Evolutionary conservation across 2,888 invertebrate species (phyloP).

Genomic region (Erynnis tages): DNA sequence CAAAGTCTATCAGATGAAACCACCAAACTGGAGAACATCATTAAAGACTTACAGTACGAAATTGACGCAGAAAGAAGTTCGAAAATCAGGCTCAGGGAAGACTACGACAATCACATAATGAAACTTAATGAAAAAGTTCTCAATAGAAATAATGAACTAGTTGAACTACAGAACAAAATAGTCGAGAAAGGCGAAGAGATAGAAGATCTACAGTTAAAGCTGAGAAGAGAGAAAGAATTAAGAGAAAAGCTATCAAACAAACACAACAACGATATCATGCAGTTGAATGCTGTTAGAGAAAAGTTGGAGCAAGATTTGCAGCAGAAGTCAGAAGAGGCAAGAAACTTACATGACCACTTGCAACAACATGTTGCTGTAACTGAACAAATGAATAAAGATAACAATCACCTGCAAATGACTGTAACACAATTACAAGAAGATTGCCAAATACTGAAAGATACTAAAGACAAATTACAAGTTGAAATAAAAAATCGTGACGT

Average conservation of each 20-base stretch:
- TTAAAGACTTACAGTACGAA: conserved; percentile 50
- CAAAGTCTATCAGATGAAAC: conserved; percentile 60
- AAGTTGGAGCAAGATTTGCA: conserved; percentile 44
- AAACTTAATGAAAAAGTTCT: conserved; percentile 65
- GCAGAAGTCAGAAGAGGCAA: conserved; percentile 45
- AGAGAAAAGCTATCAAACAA: conserved; percentile 45
- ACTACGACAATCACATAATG: conserved; percentile 62
- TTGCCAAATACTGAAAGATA: conserved; percentile 43
- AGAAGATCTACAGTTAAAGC: conserved; percentile 51
- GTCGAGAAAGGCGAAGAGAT: conserved; percentile 60
- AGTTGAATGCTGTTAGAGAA: conserved; percentile 41
- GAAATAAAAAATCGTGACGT: conserved; percentile 47
- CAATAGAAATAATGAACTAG: conserved; percentile 67
- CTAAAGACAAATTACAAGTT: conserved; percentile 42
- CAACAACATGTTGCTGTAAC: conserved; percentile 36
- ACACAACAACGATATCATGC: conserved; percentile 44
- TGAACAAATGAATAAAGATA: conserved; percentile 47
- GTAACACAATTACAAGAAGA: conserved; percentile 42
- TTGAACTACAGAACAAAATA: conserved; percentile 64
- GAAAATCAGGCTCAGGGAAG: conserved; percentile 55
- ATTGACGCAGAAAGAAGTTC: conserved; percentile 54
- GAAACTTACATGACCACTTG: conserved; percentile 43
- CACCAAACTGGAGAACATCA: conserved; percentile 52
- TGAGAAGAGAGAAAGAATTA: conserved; percentile 53
- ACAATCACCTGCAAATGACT: conserved; percentile 42